Base-by-base conservation (phyloP, 2,888 invertebrate species). In the Drosophila differens region DNA sequence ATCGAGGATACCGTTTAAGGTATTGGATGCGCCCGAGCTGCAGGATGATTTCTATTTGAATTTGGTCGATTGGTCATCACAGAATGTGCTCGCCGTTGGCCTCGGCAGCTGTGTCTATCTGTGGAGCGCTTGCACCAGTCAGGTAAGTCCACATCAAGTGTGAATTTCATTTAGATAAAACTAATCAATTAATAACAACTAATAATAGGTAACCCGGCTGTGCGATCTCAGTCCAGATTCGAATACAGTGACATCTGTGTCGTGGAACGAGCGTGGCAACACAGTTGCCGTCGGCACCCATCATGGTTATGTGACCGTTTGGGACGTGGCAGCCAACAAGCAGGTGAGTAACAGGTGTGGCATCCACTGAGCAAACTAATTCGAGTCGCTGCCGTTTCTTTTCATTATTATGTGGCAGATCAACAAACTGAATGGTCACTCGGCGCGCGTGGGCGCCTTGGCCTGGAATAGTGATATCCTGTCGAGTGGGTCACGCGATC, bases 1-100 rank as follows among this genome's bases (percentile, higher is more conserved):
- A 85, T 98, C 99, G 3, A 96, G 99, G 93, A 99, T 99, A 93
- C 99, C 99, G 3, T 99, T 99, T 94, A 99, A 99, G 94, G 93
- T 93, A 65, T 84, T 93, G 74, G 93, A 93, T 85, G 93, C 93
- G 32, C 93, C 93, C 25, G 93, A 93, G 70, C 81, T 93, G 68
- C 93, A 99, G 94, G 99, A 99, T 94, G 99, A 99, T 94, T 99
- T 99, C 94, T 99, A 99, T 93, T 94, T 99, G 83, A 99, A 99
- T 94, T 95, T 99, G 76, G 99, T 99, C 41, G 99, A 99, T 93
- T 99, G 99, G 99, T 99, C 99, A 7, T 98, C 99, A 61, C 98
- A 98, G 94, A 99, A 99, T 94, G 98, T 99, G 41, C 95, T 99
- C 73, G 98, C 99, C 92, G 99, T 99, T 4, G 99, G 99, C 0